Base-by-base conservation (phyloP, 2,113 vertebrate genomes). In the Edolisoma coerulescens region DNA sequence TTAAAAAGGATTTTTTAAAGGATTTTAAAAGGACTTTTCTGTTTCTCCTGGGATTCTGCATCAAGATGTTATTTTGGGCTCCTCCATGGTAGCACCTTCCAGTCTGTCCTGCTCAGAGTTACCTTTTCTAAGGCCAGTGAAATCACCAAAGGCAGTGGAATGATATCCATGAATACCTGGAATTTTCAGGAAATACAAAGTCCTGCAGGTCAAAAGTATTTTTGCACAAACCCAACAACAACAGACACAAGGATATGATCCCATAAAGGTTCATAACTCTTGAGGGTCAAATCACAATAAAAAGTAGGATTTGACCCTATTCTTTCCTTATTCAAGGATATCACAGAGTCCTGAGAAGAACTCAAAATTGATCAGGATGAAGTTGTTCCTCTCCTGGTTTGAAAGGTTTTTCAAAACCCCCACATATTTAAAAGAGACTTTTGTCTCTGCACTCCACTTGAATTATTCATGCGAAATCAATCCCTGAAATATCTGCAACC, bases 391-490 rank as follows among this genome's bases (percentile, higher is more conserved):
- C 65, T 69, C 53, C 27, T 47, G 16, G 33, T 82, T 89, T 49
- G 39, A 94, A 94, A 74, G 2, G 10, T 35, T 76, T 76, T 76
- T 92, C 26, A 7, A 89, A 95, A 95, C 56, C 44, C 68, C 47
- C 80, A 64, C 69, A 27, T 90, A 89, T 94, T 96, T 84, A 60
- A 94, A 69, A 83, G 88, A 90, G 49, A 49, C 49, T 84, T 22
- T 93, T 89, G 76, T 92, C 86, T 97, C 92, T 71, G 37, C 45
- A 26, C 73, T 94, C 11, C 22, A 8, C 28, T 94, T 96, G 44
- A 96, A 97, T 97, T 92, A 96, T 96, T 97, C 80, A 96, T 96
- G 76, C 3, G 6, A 81, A 96, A 95, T 96, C 96, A 94, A 90
- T 96, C 69, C 96, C 80, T 96, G 92, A 96, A 95, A 95, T 97